Percentiles rank a stretch among this genome's conserved stretches.
These are phyloP conservation scores for Agrilus cyanescens DNA, from an alignment of 2,888 invertebrate genomes.

Conservation along the genomic window DNA sequence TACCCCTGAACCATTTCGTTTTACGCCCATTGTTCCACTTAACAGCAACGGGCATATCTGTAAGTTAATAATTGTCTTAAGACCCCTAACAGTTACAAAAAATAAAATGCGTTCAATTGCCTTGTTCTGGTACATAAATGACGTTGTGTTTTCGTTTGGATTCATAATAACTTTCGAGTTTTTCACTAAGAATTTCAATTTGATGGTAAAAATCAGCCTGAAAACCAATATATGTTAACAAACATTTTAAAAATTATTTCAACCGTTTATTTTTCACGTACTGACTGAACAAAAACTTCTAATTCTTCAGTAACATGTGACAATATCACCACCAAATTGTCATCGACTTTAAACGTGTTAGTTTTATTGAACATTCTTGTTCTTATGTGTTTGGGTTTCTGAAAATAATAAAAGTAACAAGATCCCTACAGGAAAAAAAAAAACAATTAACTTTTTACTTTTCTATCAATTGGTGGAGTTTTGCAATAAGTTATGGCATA, in stretches of 20 bases:
- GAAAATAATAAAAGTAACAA: neutral
- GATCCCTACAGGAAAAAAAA: neutral
- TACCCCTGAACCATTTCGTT: conserved; percentile 48
- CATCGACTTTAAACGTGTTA: too few species aligned
- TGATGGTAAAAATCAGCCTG: conserved; percentile 19
- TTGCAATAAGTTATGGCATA: conserved; percentile 11
- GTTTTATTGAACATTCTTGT: too few species aligned
- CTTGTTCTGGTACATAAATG: conserved; percentile 23
- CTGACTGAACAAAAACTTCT: conserved; percentile 52
- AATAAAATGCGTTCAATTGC: conserved; percentile 11
- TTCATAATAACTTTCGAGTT: conserved; percentile 22
- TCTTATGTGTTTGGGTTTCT: neutral
- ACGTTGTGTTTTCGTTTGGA: conserved; percentile 10
- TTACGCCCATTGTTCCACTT: conserved; percentile 26
- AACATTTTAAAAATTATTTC: neutral
- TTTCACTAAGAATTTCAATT: conserved; percentile 17
- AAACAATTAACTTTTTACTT: conserved; percentile 3
- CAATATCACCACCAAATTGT: conserved; percentile 21
- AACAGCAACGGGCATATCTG: conserved; percentile 45
- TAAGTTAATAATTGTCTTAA: conserved; percentile 11
- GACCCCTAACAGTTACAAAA: neutral
- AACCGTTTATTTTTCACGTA: conserved; percentile 25
- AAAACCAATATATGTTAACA: conserved; percentile 8
- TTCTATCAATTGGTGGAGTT: conserved; percentile 2
- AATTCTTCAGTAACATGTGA: conserved; percentile 50